phyloP scores from a whole-genome alignment of 2,888 invertebrate species.

The Mythimna ferrago region DNA sequence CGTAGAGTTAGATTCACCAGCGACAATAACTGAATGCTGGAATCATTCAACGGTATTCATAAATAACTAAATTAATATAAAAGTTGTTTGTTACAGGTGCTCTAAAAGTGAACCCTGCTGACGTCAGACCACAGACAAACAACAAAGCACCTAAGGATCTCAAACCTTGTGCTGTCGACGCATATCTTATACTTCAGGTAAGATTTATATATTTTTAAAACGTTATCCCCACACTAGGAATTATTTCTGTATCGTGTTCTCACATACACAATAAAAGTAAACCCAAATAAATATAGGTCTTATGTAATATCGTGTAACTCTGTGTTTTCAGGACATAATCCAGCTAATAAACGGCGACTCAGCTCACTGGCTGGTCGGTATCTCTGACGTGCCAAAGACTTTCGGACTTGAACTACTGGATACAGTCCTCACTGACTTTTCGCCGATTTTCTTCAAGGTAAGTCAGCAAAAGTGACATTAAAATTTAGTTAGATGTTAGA shows the following conservation, averaged over 20 bases:
- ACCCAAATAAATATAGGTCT: too few species aligned
- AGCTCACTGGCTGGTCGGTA: conserved; percentile 98
- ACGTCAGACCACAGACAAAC: conserved; percentile 93
- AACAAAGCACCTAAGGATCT: conserved; percentile 95
- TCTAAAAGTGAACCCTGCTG: conserved; percentile 93
- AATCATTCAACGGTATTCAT: too few species aligned
- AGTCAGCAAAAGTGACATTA: background rate
- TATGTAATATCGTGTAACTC: background rate
- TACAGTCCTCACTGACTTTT: conserved; percentile 96
- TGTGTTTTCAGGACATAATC: conserved; percentile 95
- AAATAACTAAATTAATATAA: too few species aligned
- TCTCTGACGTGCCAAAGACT: conserved; percentile 99
- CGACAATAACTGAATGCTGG: too few species aligned
- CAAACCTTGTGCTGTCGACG: conserved; percentile 97
- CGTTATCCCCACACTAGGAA: too few species aligned
- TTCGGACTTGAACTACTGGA: conserved; percentile 99
- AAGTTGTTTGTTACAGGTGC: conserved; percentile 70
- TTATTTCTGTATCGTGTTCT: too few species aligned
- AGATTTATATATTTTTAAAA: conserved; percentile 12
- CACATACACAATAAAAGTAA: too few species aligned
- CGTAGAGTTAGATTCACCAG: too few species aligned
- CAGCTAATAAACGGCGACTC: conserved; percentile 99
- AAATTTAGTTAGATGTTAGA: too few species aligned
- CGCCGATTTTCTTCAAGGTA: conserved; percentile 96
- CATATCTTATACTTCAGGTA: conserved; percentile 98